Base-by-base conservation (phyloP, 2,888 invertebrate genomes). In the Cryptus armator region DNA sequence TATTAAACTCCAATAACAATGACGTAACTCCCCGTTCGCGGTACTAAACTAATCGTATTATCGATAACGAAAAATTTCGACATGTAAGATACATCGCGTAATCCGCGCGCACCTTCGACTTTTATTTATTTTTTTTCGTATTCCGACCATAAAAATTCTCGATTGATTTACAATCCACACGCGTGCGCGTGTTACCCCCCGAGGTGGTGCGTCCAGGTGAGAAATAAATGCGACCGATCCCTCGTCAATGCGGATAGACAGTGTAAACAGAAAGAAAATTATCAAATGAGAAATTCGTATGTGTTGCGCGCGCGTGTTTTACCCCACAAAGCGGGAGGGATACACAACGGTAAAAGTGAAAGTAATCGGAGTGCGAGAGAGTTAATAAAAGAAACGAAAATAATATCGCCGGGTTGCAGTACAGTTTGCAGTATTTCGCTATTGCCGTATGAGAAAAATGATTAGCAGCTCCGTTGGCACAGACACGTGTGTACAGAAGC, bases 381-480 rank as follows among this genome's bases (percentile, higher is more conserved):
- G 82, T 81, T 74, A 70, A 77, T 81, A 78, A 79, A 82, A 82
- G 78, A 82, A 85, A 82, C 79, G 82, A 32, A 48, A 81, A 81
- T 81, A 81, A 79, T 70, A 78, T 78, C 53, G 68, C 70, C 66
- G 53, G n/a, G n/a, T 70, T 56, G 7, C 62, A 32, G 14, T 29
- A 53, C 62, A n/a, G 19, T 29, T 37, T 46, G 46, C 29, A 51
- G 70, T 66, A 62, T 81, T 78, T 68, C 37, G 37, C 37, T 82
- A 78, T 82, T 32, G 76, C 82, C 67, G 82, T 82, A 24, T 71
- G 43, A 82, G 79, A 82, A 85, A 85, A 79, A 85, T 85, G 29
- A 82, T 82, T 80, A 80, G 56, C 51, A 24, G 29, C 37, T 37
- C 37, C 37, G 24, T 24, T 24, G 24, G 24, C 24, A 24, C 24